Base-by-base conservation (phyloP, 2,888 invertebrate genomes). In the Noctua janthe region DNA sequence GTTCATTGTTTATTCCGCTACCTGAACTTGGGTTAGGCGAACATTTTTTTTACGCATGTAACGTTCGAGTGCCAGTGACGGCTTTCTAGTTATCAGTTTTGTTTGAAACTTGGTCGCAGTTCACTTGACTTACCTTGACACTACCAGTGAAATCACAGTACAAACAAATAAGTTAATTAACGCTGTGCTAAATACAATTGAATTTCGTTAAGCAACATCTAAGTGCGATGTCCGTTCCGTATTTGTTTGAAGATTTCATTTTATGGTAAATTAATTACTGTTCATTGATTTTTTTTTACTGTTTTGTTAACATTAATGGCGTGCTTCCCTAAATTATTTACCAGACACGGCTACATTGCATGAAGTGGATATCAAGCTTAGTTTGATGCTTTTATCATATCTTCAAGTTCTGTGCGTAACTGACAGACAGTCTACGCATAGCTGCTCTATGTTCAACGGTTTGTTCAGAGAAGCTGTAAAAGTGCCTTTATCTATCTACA, bases 1-100 rank as follows among this genome's bases (percentile, higher is more conserved):
- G 3, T 49, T 54, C 29, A 71, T 73, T 49, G 4, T 56, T 51
- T 23, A 43, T 15, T 51, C 35, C 59, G 15, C 51, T 87, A 84
- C 81, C 73, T 81, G 87, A 56, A 17, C 1, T 66, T 59, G 80
- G 66, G 64, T 64, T n/a, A 6, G 15, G 51, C 51, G 23, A 23
- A n/a, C 29, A 23, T 54, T 71, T 70, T 39, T 73, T 76, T 75
- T 71, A n/a, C 23, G 47, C 43, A 0, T 39, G 7, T 20, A 54
- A 15, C 20, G n/a, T 43, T 47, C 2, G 17, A 20, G 5, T 15
- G 10, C 11, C 1, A 13, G n/a, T 71, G 81, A 71, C 59, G 66
- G 67, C 35, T 77, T 29, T 0, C 51, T 29, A 5, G 10, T 71
- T 67, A 69, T 74, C 54, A 64, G n/a, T 75, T 23, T n/a, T 43